Percentiles rank a stretch among this genome's conserved stretches.
Evolutionary conservation across 1,140 invertebrate genomes (phyloP).

Genomic region (Venustaconcha ellipsiformis): DNA sequence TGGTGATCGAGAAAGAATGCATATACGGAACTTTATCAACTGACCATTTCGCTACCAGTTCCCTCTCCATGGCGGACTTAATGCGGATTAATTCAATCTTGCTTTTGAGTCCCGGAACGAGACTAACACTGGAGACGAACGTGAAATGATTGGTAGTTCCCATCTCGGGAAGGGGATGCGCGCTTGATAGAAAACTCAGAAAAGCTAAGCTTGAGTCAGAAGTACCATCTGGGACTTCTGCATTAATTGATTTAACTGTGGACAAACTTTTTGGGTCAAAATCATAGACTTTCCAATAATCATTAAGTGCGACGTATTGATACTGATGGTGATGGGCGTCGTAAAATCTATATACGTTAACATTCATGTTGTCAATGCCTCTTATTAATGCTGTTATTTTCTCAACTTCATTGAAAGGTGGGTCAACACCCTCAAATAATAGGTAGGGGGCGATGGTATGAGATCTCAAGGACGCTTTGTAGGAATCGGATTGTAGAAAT

Average conservation of each 20-base stretch:
- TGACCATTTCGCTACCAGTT: constrained; percentile 45
- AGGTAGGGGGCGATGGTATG: constrained; percentile 54
- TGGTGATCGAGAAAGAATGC: constrained; percentile 60
- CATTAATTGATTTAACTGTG: constrained; percentile 34
- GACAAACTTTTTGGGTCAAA: constrained; percentile 40
- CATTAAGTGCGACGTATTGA: constrained; percentile 52
- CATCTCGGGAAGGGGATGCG: constrained; percentile 54
- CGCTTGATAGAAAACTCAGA: constrained; percentile 50
- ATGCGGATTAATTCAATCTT: constrained; percentile 49
- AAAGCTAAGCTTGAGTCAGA: constrained; percentile 19
- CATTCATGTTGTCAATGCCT: constrained; percentile 62
- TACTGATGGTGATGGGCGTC: constrained; percentile 16
- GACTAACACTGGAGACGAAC: constrained; percentile 46
- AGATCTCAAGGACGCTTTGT: constrained; percentile 42
- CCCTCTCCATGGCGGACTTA: constrained; percentile 37
- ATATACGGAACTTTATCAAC: constrained; percentile 57
- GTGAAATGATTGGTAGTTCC: constrained; percentile 47
- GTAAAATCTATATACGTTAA: constrained; percentile 50
- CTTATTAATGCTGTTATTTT: constrained; percentile 40
- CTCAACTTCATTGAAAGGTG: constrained; percentile 45
- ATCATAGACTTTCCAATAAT: constrained; percentile 60
- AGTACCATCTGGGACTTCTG: constrained; percentile 2
- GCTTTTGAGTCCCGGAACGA: constrained; percentile 35
- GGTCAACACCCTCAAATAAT: constrained; percentile 48
- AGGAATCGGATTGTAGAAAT: constrained; percentile 49